Evolutionary conservation across 1,140 invertebrate genomes (phyloP), one percentile per base, ranked within the genome.

Genomic region (Meteorus sp.): DNA sequence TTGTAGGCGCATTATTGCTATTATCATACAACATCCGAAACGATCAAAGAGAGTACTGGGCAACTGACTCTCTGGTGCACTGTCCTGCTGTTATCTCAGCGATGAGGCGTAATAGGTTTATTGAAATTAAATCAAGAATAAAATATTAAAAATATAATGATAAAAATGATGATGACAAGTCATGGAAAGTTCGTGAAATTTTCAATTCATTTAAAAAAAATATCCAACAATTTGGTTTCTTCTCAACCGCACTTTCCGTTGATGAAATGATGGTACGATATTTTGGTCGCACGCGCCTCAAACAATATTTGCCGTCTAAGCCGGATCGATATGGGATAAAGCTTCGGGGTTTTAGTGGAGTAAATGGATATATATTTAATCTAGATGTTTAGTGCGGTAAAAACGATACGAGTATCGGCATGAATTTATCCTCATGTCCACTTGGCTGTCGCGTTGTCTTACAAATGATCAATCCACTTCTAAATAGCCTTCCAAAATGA

Each of bases 191-290:
- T 47, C 54, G 29, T 27, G 19, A 56, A 56, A 27, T 56, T 15
- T 45, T 27, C 17, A 19, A 31, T 33, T 29, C 31, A 56, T 45
- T 45, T 25, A 56, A 41, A 47, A 15, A 56, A 54, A 60, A 54
- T 45, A 45, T 54, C 45, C 48, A 53, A 47, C 50, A 59, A 53
- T 59, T 59, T 59, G 23, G 37, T 33, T 44, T 17, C 20, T 56
- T 41, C 41, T 27, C 39, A 13, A 45, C 41, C 20, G 54, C 54
- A 15, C 17, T 44, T 13, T 56, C 54, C 17, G 19, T 56, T 5
- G 78, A 82, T 61, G 77, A 81, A 64, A 65, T 62, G 19, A 71
- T 77, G 29, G 63, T 79, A 15, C 39, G 54, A 45, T 80, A 72
- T 60, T 72, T 71, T 62, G 77, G 77, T 7, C 54, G 75, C 1